Percentiles rank a stretch among this genome's conserved stretches.
phyloP scores from a whole-genome alignment of 2,888 invertebrate species.

The Chrysodeixis includens region DNA sequence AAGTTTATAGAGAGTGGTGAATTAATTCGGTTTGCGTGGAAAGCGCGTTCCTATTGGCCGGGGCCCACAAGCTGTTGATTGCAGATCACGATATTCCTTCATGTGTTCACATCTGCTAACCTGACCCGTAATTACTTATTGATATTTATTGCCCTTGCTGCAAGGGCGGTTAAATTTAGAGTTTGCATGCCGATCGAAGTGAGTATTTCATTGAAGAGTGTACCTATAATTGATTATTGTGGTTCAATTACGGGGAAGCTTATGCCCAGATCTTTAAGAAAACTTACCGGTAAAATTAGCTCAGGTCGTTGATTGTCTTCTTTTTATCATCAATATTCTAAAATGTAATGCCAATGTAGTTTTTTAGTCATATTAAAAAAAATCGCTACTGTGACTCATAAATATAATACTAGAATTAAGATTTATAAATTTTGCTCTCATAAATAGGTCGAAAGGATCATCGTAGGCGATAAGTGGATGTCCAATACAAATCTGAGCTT shows the following conservation, averaged over 20 bases:
- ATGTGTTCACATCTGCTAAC: constrained; percentile 77
- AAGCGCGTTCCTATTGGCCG: constrained; percentile 76
- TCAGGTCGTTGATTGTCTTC: no score
- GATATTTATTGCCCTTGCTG: constrained; percentile 54
- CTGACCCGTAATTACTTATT: constrained; percentile 59
- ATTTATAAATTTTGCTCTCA: constrained; percentile 12
- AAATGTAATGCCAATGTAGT: no score
- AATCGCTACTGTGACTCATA: no score
- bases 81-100: constrained; percentile 83
- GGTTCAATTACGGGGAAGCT: not conserved
- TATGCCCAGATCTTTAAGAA: no score
- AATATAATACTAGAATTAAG: no score
- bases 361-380: no score
- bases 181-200: constrained; percentile 42
- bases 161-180: constrained; percentile 36
- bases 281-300: not conserved
- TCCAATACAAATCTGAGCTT: not conserved
- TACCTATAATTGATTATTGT: not conserved
- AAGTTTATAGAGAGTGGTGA: constrained; percentile 61
- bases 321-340: no score
- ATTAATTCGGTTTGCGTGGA: constrained; percentile 72
- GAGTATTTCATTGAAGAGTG: not conserved
- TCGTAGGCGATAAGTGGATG: constrained; percentile 25
- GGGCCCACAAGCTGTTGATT: constrained; percentile 83
- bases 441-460: constrained; percentile 32